phyloP scores from a whole-genome alignment of 1,140 invertebrate genomes.

The Trinorchestia longiramus region DNA sequence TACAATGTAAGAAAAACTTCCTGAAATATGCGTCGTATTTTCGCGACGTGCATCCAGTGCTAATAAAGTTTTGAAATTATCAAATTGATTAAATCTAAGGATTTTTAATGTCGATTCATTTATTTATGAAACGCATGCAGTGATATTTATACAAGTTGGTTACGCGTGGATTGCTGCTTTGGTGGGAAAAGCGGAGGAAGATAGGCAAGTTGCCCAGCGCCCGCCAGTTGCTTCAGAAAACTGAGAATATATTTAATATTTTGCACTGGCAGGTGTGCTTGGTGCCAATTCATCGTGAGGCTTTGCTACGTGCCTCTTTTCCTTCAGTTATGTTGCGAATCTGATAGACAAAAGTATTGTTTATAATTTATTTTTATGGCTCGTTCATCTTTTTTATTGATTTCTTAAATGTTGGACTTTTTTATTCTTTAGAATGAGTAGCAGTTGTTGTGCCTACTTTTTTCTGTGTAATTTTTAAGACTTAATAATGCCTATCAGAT shows the following conservation, averaged over 20 bases:
- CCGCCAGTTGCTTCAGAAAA: not conserved
- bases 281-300: not conserved
- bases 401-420: no score
- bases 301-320: not conserved
- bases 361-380: no score
- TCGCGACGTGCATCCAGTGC: not conserved
- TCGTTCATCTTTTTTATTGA: no score
- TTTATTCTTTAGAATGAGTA: no score
- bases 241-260: not conserved
- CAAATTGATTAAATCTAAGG: not conserved
- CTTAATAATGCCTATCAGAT: no score
- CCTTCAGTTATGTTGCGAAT: not conserved
- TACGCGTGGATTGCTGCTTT: not conserved
- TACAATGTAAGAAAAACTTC: not conserved
- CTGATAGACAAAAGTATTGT: not conserved
- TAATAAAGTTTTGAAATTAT: not conserved
- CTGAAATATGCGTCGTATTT: not conserved
- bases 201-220: not conserved
- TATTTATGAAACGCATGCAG: not conserved
- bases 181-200: not conserved
- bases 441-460: no score
- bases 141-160: not conserved
- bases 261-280: not conserved
- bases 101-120: not conserved
- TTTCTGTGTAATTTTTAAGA: no score